Percentiles rank a stretch among this genome's conserved stretches.
Conservation (phyloP, 2,888 invertebrate genomes). For the Plebejus melissa region DNA sequence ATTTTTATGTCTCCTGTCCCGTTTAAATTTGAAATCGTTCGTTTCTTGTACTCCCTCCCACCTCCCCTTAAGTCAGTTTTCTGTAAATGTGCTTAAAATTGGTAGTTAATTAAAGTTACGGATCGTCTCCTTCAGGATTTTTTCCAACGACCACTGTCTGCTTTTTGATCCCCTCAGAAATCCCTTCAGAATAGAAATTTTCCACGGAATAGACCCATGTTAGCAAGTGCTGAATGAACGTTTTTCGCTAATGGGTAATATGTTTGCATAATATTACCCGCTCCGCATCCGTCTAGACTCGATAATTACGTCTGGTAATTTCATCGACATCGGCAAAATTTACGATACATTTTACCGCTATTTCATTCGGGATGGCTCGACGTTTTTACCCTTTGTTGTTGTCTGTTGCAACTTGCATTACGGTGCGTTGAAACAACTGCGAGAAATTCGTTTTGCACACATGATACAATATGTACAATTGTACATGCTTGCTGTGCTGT, state of each 20-base stretch:
- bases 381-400: background rate
- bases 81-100: too few relatives aligned
- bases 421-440: background rate
- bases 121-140: background rate
- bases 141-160: background rate
- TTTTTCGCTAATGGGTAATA: background rate
- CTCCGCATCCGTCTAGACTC: slow-evolving; percentile 11
- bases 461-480: too few relatives aligned
- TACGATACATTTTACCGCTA: background rate
- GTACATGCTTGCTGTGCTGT: too few relatives aligned
- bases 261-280: slow-evolving; percentile 5
- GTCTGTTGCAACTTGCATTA: background rate
- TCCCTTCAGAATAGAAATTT: background rate
- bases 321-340: slow-evolving; percentile 1
- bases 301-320: slow-evolving; percentile 7
- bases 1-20: too few relatives aligned
- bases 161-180: background rate
- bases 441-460: too few relatives aligned
- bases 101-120: too few relatives aligned
- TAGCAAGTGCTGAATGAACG: background rate
- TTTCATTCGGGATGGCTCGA: background rate
- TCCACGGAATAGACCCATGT: background rate
- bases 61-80: too few relatives aligned
- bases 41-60: too few relatives aligned
- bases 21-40: too few relatives aligned